These are phyloP conservation scores for Wiebesia pumilae DNA, from an alignment of 1,140 invertebrate genomes.

Conservation along the genomic window DNA sequence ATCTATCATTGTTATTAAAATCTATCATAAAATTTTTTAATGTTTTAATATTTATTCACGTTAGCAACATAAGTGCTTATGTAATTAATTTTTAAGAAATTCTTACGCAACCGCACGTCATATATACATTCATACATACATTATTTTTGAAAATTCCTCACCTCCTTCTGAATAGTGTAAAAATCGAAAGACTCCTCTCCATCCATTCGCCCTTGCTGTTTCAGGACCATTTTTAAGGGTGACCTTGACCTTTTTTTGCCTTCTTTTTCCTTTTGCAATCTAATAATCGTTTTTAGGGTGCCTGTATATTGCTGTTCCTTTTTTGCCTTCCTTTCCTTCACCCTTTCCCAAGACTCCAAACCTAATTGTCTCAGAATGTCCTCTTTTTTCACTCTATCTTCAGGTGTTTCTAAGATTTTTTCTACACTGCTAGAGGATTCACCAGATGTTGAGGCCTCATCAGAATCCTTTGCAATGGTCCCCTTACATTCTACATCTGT, in stretches of 20 bases:
- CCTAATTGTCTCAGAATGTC: conserved; percentile 72
- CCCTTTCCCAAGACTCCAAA: conserved; percentile 70
- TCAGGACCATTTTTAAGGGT: conserved; percentile 86
- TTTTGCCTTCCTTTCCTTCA: conserved; percentile 65
- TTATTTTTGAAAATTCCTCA: conserved; percentile 64
- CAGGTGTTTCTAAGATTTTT: conserved; percentile 74
- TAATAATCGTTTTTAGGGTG: conserved; percentile 86
- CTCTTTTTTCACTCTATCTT: conserved; percentile 74
- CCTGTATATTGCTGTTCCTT: conserved; percentile 80
- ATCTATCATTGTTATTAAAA: neutral
- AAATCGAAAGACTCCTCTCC: conserved; percentile 78
- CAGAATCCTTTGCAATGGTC: conserved; percentile 74
- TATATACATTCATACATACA: neutral
- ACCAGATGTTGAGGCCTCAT: conserved; percentile 70
- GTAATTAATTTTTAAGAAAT: too few species aligned
- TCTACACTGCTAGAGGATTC: conserved; percentile 70
- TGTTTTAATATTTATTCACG: too few species aligned
- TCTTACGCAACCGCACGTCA: neutral
- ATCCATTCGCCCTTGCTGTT: conserved; percentile 81
- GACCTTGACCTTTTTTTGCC: conserved; percentile 80
- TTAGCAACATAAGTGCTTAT: too few species aligned
- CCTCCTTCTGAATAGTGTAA: conserved; percentile 87
- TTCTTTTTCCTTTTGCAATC: conserved; percentile 77
- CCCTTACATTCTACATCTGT: neutral
- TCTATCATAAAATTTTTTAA: neutral